Percentiles rank a stretch among this genome's conserved stretches.
phyloP scores from a whole-genome alignment of 2,888 invertebrate genomes.

The Bellardia pandia region DNA sequence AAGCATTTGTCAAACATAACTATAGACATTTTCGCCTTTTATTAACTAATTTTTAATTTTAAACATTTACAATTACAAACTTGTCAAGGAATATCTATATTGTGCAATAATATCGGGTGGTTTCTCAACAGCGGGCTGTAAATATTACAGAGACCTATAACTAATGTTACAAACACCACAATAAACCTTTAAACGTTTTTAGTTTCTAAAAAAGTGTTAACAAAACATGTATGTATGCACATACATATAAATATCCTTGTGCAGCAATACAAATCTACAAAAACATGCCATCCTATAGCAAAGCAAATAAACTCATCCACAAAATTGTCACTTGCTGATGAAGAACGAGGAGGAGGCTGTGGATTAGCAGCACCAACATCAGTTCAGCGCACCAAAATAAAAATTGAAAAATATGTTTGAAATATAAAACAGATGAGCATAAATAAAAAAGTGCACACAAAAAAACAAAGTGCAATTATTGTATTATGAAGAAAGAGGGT shows the following conservation, averaged over 20 bases:
- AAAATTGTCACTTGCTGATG: neutral
- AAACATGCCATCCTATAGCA: neutral
- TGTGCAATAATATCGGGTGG: too few species aligned
- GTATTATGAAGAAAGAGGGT: constrained; percentile 21
- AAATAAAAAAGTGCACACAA: neutral
- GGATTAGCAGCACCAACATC: neutral
- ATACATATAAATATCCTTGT: constrained; percentile 10
- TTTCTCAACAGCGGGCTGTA: too few species aligned
- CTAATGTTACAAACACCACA: neutral
- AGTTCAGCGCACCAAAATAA: constrained; percentile 3
- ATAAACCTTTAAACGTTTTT: neutral
- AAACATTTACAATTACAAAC: too few species aligned
- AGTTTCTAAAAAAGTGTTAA: neutral
- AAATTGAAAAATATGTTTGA: constrained; percentile 35
- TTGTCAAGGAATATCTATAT: too few species aligned
- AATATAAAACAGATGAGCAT: neutral
- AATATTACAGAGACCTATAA: neutral
- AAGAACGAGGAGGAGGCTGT: neutral
- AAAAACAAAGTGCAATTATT: constrained; percentile 48
- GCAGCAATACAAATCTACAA: neutral
- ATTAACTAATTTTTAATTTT: too few species aligned
- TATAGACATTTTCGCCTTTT: too few species aligned
- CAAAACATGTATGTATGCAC: too few species aligned
- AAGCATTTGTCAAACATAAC: too few species aligned
- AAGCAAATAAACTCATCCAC: neutral